Base-by-base conservation (phyloP, 2,888 invertebrate genomes). In the Pollenia labialis region DNA sequence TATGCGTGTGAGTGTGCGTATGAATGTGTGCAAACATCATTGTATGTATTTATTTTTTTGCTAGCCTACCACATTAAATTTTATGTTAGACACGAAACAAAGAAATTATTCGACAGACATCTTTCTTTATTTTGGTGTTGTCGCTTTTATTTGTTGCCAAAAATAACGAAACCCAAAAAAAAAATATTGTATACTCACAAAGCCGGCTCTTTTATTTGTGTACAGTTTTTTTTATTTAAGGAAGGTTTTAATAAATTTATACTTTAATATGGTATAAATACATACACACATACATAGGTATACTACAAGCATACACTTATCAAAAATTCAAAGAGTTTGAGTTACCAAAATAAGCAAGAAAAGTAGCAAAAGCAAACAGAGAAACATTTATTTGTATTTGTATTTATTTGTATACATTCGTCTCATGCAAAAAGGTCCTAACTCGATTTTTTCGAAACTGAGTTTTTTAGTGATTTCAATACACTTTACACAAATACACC, bases 1-100 rank as follows among this genome's bases (percentile, higher is more conserved):
- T n/a, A 16, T 0, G 4, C 12, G 14, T 48, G 12, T 44, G 16
- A 1, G 66, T 69, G 40, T 60, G n/a, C n/a, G n/a, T n/a, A n/a
- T n/a, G n/a, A n/a, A 6, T 18, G 10, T 42, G 46, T 32, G 6
- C 32, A 32, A 32, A 6, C 32, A 32, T 32, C 32, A 32, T 4
- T 12, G 11, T 77, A 4, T 68, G 11, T 23, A 77, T 48, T 60
- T 48, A 60, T 14, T 10, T 71, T 56, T 81, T 64, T 87, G 89
- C 90, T 90, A 90, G 91, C 92, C 91, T 91, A 91, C 91, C 92
- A 90, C 92, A 92, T 92, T 92, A 90, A 88, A 89, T 92, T 91
- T 91, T 80, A 87, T 90, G 89, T 92, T 89, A 89, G 81, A 89
- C 85, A 76, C 77, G 42, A 58, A 85, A 81, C 60, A 76, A 83